Conservation (phyloP, 2,113 vertebrate species). For the Pomatostomus ruficeps region DNA sequence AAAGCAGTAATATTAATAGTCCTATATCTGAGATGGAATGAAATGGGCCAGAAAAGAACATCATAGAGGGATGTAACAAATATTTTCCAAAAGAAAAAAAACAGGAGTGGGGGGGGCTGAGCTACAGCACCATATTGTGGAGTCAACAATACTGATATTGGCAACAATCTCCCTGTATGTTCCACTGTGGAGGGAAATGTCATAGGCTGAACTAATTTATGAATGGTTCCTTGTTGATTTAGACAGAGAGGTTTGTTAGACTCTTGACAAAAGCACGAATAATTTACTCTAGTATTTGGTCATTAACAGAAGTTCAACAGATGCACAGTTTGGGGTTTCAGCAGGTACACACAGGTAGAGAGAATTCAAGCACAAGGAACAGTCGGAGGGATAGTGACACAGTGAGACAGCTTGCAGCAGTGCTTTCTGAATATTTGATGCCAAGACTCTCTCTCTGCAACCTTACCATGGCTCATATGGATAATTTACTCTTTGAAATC, state of each 20-base stretch:
- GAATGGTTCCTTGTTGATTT: not conserved
- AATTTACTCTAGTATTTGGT: not conserved
- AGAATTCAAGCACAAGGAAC: not conserved
- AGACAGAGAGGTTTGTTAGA: not conserved
- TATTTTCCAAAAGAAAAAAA: not conserved
- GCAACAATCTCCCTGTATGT: not conserved
- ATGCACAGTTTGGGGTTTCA: not conserved
- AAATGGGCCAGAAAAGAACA: not conserved
- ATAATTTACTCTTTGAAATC: not conserved
- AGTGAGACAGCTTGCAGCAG: not conserved
- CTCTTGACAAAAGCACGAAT: not conserved
- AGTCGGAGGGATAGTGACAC: not conserved
- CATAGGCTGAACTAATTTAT: not conserved
- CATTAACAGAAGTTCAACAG: not conserved
- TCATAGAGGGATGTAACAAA: not conserved
- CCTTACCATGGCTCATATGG: not conserved
- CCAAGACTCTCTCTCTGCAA: not conserved
- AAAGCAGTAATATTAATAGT: not conserved
- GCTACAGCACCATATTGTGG: not conserved
- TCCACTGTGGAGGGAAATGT: not conserved
- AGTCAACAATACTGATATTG: not conserved
- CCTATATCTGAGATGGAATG: not conserved
- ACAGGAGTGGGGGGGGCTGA: accelerated
- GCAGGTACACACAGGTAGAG: not conserved
- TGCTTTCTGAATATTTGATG: not conserved